Percentiles rank a stretch among this genome's conserved stretches.
Evolutionary conservation across 1,140 invertebrate species (phyloP).

Genomic region (Calliopsis andreniformis): DNA sequence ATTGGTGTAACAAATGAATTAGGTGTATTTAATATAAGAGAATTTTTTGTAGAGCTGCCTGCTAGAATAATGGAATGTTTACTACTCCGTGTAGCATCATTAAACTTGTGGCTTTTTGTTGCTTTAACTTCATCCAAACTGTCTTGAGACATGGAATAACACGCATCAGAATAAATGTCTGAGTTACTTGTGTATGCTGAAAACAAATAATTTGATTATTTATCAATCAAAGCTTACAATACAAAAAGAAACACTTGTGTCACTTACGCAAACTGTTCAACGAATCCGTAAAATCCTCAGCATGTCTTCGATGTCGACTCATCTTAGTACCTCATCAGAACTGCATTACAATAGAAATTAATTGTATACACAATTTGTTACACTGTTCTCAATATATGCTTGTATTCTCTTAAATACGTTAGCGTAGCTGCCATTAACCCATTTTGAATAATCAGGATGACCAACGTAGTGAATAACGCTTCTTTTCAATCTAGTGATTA

Average conservation of each 20-base stretch:
- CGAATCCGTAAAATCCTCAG: conserved; percentile 51
- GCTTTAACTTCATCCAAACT: conserved; percentile 13
- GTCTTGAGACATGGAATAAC: conserved; percentile 2
- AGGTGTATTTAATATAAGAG: neutral
- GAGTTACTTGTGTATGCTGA: conserved; percentile 13
- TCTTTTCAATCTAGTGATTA: neutral
- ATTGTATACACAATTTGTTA: neutral
- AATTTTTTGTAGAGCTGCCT: neutral
- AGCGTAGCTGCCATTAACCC: neutral
- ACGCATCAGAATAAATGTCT: neutral
- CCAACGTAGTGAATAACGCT: conserved; percentile 20
- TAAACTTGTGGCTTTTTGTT: neutral
- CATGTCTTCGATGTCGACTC: conserved; percentile 41
- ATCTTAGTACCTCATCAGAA: conserved; percentile 26
- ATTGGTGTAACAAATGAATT: neutral
- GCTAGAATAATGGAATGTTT: conserved; percentile 36
- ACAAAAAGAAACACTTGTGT: neutral
- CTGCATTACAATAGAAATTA: neutral
- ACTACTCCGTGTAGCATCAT: neutral
- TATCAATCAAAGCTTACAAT: neutral
- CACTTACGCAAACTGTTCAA: conserved; percentile 52
- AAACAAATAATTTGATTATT: neutral
- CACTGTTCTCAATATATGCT: neutral
- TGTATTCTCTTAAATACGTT: neutral
- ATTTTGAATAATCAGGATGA: conserved; percentile 39